Percentiles rank a stretch among this genome's conserved stretches.
Conservation (phyloP, 2,113 vertebrate genomes). For the Saimiri boliviensis region DNA sequence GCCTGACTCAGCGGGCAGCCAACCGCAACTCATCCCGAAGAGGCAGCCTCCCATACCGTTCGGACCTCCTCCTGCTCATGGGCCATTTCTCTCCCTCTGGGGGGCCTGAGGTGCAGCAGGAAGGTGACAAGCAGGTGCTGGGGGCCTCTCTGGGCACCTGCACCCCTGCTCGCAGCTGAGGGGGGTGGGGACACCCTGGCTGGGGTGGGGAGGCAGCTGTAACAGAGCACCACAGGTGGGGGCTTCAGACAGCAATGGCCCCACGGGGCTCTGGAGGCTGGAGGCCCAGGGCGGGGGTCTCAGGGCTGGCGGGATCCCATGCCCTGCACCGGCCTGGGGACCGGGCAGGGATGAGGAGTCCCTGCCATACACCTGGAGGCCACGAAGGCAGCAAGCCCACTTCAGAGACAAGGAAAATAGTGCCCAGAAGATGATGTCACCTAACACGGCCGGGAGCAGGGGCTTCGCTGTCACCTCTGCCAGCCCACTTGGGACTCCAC, state of each 20-base stretch:
- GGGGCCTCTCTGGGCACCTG: no score
- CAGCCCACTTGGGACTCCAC: accelerated
- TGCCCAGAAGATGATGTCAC: neutral
- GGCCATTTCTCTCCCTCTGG: neutral
- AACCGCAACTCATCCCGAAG: accelerated
- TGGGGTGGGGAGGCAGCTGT: no score
- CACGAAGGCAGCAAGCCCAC: accelerated
- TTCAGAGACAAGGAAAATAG: neutral
- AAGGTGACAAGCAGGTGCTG: no score
- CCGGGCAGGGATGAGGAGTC: accelerated
- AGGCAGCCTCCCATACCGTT: neutral
- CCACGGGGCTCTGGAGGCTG: no score
- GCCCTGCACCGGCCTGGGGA: neutral
- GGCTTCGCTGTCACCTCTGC: neutral
- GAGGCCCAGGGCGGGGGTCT: no score
- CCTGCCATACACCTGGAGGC: neutral
- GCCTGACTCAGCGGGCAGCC: neutral
- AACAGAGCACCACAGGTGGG: neutral
- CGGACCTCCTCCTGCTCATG: neutral
- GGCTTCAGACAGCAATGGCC: neutral
- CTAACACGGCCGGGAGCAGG: no score
- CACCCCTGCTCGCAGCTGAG: no score
- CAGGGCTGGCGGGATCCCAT: no score
- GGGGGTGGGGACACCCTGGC: no score
- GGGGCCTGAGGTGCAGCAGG: no score